Evolutionary conservation across 2,888 invertebrate genomes (phyloP).

Genomic region (Ligdia adustata): DNA sequence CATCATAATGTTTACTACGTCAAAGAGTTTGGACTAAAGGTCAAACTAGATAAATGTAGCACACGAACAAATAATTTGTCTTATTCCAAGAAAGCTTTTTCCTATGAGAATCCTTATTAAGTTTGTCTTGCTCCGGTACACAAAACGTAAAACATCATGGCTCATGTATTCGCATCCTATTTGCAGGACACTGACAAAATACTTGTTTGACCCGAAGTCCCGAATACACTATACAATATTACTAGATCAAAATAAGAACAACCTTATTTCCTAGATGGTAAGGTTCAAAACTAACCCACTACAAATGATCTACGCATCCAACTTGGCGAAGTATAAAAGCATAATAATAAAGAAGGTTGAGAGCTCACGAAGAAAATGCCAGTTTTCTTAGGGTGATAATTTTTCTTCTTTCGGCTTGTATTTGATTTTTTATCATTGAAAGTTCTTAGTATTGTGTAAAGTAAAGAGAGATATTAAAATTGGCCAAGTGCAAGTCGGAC

Average conservation of each 20-base stretch:
- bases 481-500: too few species aligned
- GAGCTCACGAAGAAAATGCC: not conserved
- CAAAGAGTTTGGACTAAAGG: too few species aligned
- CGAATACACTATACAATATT: conserved; percentile 21
- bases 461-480: not conserved
- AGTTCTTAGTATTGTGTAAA: not conserved
- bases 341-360: conserved; percentile 6
- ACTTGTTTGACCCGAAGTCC: conserved; percentile 34
- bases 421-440: not conserved
- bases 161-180: conserved; percentile 16
- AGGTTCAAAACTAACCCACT: conserved; percentile 4
- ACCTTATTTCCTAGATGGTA: not conserved
- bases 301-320: too few species aligned
- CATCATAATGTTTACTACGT: too few species aligned
- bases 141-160: conserved; percentile 8
- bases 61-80: too few species aligned
- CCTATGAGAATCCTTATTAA: conserved; percentile 2
- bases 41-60: not conserved
- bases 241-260: conserved; percentile 7
- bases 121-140: not conserved
- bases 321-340: conserved; percentile 4
- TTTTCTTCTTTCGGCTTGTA: conserved; percentile 1
- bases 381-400: not conserved
- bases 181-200: conserved; percentile 36
- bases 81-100: not conserved